phyloP scores from a whole-genome alignment of 2,888 invertebrate species.

The Leucophora obtusa region DNA sequence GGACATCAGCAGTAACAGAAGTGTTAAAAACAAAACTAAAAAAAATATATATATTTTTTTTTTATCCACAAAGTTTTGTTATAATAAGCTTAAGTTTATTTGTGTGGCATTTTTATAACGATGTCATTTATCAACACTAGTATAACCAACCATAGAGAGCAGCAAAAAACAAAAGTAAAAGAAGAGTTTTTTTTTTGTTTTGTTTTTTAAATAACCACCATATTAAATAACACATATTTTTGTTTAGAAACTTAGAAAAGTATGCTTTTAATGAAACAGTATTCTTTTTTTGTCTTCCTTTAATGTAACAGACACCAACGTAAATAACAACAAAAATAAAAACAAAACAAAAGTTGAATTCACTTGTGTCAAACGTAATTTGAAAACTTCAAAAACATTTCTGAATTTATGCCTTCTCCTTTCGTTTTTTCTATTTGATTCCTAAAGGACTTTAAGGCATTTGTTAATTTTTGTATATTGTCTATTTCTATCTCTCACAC shows the following conservation, averaged over 20 bases:
- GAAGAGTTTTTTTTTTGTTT: too few relatives aligned
- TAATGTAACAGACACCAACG: too few relatives aligned
- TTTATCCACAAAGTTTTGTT: conserved; percentile 30
- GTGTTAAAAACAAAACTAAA: conserved; percentile 24
- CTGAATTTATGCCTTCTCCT: not conserved
- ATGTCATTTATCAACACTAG: conserved; percentile 47
- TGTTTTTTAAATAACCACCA: conserved; percentile 16
- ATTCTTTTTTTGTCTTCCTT: not conserved
- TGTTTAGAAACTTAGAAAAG: not conserved
- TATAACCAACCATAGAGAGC: not conserved
- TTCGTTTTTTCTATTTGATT: conserved; percentile 2
- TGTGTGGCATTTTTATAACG: not conserved
- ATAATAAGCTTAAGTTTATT: conserved; percentile 34
- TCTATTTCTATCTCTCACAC: not conserved
- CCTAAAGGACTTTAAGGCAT: conserved; percentile 28
- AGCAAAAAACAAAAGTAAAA: too few relatives aligned
- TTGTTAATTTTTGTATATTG: not conserved
- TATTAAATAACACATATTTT: conserved; percentile 5
- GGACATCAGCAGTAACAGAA: conserved; percentile 18
- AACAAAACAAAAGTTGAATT: conserved; percentile 30
- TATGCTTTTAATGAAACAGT: not conserved
- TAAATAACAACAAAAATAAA: too few relatives aligned
- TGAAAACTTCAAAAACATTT: conserved; percentile 33
- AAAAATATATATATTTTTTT: conserved; percentile 2
- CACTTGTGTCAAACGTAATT: conserved; percentile 43